Percentiles rank a stretch among this genome's conserved stretches.
Evolutionary conservation across 2,888 invertebrate species (phyloP).

Genomic region (Xestia c-nigrum): DNA sequence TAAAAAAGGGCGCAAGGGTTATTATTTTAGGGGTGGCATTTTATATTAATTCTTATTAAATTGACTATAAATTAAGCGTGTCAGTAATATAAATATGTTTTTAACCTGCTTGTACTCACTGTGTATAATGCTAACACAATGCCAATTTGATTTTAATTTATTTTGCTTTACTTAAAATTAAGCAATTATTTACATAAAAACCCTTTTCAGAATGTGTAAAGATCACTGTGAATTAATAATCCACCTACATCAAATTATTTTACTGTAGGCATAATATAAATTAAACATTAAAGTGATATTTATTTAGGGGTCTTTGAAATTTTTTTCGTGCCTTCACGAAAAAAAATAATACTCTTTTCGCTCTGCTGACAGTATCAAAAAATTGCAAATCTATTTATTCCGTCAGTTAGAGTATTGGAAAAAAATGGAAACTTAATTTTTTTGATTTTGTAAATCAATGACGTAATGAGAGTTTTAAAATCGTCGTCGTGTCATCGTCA

Average conservation of each 20-base stretch:
- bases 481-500: too few relatives aligned
- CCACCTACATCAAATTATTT: constrained; percentile 24
- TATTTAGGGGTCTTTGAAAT: constrained; percentile 26
- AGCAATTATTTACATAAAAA: constrained; percentile 9
- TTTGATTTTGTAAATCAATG: too few relatives aligned
- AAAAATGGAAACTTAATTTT: too few relatives aligned
- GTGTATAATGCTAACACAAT: background rate
- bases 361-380: too few relatives aligned
- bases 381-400: too few relatives aligned
- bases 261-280: constrained; percentile 17
- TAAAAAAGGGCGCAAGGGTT: too few relatives aligned
- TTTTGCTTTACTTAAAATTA: background rate
- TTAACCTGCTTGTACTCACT: too few relatives aligned
- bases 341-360: background rate
- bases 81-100: background rate
- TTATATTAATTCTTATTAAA: too few relatives aligned
- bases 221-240: constrained; percentile 25
- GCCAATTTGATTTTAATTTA: constrained; percentile 18
- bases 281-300: constrained; percentile 28
- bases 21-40: background rate
- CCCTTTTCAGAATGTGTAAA: constrained; percentile 22
- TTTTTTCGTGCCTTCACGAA: background rate
- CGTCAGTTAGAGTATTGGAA: too few relatives aligned
- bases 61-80: background rate
- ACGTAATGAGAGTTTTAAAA: too few relatives aligned